Evolutionary conservation across 1,140 invertebrate species (phyloP).

Genomic region (Pollicipes pollicipes): DNA sequence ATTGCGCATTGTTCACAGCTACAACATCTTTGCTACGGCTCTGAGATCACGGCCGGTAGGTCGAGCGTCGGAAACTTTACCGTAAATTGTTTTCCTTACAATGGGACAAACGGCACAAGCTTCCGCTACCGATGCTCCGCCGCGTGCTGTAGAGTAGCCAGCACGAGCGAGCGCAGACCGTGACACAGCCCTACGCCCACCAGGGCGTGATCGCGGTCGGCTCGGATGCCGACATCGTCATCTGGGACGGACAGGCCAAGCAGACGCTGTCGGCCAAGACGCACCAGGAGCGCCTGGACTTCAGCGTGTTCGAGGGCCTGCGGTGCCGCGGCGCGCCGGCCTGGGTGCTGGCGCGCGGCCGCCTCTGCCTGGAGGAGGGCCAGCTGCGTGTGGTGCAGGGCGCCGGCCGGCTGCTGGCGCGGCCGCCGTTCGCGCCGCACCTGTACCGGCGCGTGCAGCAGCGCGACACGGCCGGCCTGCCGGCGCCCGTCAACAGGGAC

Average conservation of each 20-base stretch:
- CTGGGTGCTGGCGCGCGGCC: not conserved
- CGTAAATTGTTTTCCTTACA: too few species aligned
- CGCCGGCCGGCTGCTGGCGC: constrained; percentile 1
- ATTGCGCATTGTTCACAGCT: not conserved
- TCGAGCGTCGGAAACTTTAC: too few species aligned
- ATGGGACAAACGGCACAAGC: too few species aligned
- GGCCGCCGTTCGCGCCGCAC: constrained; percentile 1
- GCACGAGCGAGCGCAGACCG: too few species aligned
- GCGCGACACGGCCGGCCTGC: not conserved
- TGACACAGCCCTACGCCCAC: not conserved
- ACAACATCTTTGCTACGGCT: not conserved
- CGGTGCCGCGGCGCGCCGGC: constrained; percentile 4
- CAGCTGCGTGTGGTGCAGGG: constrained; percentile 6
- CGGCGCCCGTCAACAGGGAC: not conserved
- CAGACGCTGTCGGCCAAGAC: constrained; percentile 35
- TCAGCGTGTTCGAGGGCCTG: constrained; percentile 41
- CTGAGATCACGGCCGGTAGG: not conserved
- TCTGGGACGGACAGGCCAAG: constrained; percentile 37
- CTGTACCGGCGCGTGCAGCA: constrained; percentile 8
- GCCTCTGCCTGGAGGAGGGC: constrained; percentile 4
- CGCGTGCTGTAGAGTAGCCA: too few species aligned
- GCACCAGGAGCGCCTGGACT: constrained; percentile 37
- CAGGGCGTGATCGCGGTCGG: constrained; percentile 37
- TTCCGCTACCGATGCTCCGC: too few species aligned
- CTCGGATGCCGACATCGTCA: constrained; percentile 43